Conservation (phyloP, 2,888 invertebrate species). For the Tinea pellionella region DNA sequence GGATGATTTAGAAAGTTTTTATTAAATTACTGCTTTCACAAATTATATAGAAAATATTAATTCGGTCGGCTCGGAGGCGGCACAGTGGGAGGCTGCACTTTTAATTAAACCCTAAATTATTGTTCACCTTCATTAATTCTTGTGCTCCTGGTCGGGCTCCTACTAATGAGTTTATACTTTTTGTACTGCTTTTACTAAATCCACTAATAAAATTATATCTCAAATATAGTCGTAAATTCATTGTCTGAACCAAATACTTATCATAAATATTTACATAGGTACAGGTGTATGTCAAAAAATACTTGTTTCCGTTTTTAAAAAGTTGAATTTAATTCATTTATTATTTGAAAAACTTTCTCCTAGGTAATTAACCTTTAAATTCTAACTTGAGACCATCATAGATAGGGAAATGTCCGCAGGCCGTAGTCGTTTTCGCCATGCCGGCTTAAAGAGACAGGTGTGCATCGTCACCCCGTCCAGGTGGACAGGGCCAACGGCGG, state of each 20-base stretch:
- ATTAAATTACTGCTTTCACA: slow-evolving; percentile 65
- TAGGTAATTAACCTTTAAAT: no score
- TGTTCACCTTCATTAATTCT: slow-evolving; percentile 68
- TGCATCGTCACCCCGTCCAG: no score
- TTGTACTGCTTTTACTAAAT: slow-evolving; percentile 29
- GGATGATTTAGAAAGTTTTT: slow-evolving; percentile 28
- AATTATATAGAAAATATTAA: slow-evolving; percentile 61
- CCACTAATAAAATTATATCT: not conserved
- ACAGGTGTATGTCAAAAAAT: not conserved
- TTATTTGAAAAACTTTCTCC: no score
- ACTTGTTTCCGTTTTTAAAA: no score
- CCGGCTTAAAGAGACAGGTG: no score
- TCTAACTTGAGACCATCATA: no score
- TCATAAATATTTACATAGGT: not conserved
- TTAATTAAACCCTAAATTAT: slow-evolving; percentile 70
- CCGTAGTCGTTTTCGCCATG: no score
- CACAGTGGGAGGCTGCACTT: slow-evolving; percentile 60
- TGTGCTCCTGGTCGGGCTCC: slow-evolving; percentile 52
- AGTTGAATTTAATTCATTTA: no score
- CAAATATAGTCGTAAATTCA: not conserved
- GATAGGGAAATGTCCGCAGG: no score
- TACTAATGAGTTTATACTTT: slow-evolving; percentile 66
- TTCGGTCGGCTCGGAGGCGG: slow-evolving; percentile 41
- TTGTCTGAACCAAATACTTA: not conserved
- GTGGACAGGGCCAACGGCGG: no score